These are phyloP conservation scores for Indicator maculatus DNA, from an alignment of 2,113 vertebrate genomes.

Conservation along the genomic window DNA sequence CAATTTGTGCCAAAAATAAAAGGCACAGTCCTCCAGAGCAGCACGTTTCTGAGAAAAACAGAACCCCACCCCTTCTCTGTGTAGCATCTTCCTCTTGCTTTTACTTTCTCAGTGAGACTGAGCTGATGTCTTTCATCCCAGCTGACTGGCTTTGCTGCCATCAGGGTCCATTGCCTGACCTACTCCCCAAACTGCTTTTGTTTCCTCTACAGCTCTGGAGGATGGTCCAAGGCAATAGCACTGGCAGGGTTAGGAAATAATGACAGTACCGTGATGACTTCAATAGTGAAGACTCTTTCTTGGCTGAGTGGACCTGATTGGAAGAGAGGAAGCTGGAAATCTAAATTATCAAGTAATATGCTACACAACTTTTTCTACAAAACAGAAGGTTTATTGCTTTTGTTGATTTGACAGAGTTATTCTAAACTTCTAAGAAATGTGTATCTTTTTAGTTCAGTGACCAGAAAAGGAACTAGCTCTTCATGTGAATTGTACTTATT, in stretches of 20 bases:
- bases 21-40: constrained; percentile 75
- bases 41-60: constrained; percentile 79
- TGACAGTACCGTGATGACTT: constrained; percentile 50
- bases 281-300: constrained; percentile 53
- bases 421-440: constrained; percentile 62
- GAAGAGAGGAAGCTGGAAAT: constrained; percentile 39
- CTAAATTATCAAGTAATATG: constrained; percentile 65
- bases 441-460: constrained; percentile 59
- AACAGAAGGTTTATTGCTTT: constrained; percentile 8
- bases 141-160: neutral
- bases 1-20: constrained; percentile 84
- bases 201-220: neutral
- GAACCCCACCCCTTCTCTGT: constrained; percentile 69
- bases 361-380: constrained; percentile 46
- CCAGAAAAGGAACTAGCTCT: constrained; percentile 58
- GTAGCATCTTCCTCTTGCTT: constrained; percentile 48
- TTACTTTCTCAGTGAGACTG: constrained; percentile 40
- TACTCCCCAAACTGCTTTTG: neutral
- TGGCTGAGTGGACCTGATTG: constrained; percentile 38
- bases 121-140: neutral
- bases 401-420: constrained; percentile 70
- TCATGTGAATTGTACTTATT: constrained; percentile 34
- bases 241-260: constrained; percentile 30
- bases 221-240: neutral
- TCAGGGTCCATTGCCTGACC: neutral